These are phyloP conservation scores for Nemotelus nigrinus DNA, from an alignment of 2,888 invertebrate species.

Conservation along the genomic window DNA sequence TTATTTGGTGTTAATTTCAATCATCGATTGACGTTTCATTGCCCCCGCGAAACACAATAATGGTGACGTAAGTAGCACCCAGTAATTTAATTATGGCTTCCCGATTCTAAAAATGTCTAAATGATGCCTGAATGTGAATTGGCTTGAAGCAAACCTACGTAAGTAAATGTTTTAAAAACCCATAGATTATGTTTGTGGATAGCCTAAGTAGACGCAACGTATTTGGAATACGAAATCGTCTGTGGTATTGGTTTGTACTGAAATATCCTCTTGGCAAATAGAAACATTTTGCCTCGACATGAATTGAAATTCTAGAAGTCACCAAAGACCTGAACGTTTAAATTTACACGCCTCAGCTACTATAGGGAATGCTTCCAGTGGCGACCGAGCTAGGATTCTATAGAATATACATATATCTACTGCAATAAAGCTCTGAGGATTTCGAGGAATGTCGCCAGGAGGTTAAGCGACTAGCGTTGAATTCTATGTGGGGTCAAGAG, in stretches of 20 bases:
- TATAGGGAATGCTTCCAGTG: background rate
- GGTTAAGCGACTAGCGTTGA: background rate
- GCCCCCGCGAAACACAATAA: too few species aligned
- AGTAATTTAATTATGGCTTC: too few species aligned
- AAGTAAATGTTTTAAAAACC: background rate
- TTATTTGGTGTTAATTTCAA: too few species aligned
- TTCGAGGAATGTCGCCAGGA: background rate
- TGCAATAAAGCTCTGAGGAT: background rate
- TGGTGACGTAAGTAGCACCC: too few species aligned
- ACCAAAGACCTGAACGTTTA: constrained; percentile 36
- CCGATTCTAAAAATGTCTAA: too few species aligned
- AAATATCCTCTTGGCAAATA: background rate
- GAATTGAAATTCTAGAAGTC: constrained; percentile 41
- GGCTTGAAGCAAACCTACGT: constrained; percentile 1
- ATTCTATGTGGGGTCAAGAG: background rate
- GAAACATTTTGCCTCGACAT: constrained; percentile 31
- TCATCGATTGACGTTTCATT: too few species aligned
- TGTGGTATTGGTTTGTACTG: too few species aligned
- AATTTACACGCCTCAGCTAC: constrained; percentile 37
- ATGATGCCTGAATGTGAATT: constrained; percentile 28
- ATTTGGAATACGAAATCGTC: constrained; percentile 30
- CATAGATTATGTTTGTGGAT: constrained; percentile 31
- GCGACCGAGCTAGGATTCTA: background rate
- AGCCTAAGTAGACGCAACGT: constrained; percentile 25
- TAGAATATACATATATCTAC: background rate